A percentile compares a stretch with the other conserved stretches of the same genome.
Conservation (phyloP, 2,888 invertebrate species). For the Therioaphis trifolii region DNA sequence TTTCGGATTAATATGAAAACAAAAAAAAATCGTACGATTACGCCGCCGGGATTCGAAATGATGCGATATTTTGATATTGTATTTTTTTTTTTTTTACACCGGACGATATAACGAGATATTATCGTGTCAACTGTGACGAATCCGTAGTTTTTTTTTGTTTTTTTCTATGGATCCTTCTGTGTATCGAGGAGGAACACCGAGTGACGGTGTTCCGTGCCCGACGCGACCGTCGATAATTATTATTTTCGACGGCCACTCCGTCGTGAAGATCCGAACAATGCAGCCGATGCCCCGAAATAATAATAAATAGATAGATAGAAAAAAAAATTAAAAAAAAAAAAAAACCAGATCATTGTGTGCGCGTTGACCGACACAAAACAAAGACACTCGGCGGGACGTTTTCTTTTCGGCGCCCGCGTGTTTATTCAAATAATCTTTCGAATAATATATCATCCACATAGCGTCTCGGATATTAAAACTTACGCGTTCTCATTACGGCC, state of each 20-base stretch:
- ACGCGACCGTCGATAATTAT: conserved; percentile 29
- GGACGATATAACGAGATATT: conserved; percentile 10
- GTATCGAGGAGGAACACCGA: conserved; percentile 31
- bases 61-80: neutral
- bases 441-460: neutral
- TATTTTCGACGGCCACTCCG: conserved; percentile 6
- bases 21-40: neutral
- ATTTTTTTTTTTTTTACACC: neutral
- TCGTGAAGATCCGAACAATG: conserved; percentile 19
- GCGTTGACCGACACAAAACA: neutral
- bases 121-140: conserved; percentile 45
- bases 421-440: no score
- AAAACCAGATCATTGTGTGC: conserved; percentile 21
- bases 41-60: neutral
- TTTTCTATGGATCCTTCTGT: conserved; percentile 10
- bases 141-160: conserved; percentile 15
- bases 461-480: neutral
- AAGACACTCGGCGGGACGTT: no score
- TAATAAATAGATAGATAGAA: no score
- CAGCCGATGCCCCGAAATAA: neutral
- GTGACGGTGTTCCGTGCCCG: neutral
- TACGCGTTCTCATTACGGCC: conserved; percentile 22
- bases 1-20: neutral
- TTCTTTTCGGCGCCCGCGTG: no score
- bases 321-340: neutral